Conservation (phyloP, 2,797 vertebrate genomes). For the Lateolabrax maculatus region DNA sequence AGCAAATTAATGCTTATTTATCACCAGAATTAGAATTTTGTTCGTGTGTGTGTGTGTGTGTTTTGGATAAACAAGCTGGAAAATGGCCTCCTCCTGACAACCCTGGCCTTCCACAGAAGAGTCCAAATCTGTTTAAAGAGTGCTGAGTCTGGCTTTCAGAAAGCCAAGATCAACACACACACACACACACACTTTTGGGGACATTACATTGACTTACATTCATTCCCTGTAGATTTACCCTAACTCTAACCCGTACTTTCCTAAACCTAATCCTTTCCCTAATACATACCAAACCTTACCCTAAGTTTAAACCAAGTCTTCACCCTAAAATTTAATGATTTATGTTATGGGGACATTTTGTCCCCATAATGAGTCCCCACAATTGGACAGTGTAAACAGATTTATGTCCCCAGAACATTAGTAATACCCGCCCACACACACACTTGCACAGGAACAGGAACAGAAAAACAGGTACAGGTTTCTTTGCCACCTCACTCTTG, state of each 20-base stretch:
- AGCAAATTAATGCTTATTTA: neutral
- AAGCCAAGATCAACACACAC: constrained; percentile 67
- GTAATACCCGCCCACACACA: too few species aligned
- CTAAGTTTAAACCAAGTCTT: too few species aligned
- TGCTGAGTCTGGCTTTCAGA: constrained; percentile 33
- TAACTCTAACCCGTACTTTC: too few species aligned
- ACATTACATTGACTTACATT: too few species aligned
- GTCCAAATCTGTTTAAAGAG: constrained; percentile 53
- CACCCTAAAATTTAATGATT: too few species aligned
- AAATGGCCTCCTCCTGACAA: constrained; percentile 54
- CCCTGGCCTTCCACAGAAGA: constrained; percentile 34
- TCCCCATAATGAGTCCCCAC: too few species aligned
- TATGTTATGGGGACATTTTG: too few species aligned
- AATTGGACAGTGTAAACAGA: too few species aligned
- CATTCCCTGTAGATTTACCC: too few species aligned
- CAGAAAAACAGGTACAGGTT: constrained; percentile 18
- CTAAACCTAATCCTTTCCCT: too few species aligned
- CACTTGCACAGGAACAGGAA: constrained; percentile 6
- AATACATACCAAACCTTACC: too few species aligned
- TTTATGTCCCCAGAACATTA: too few species aligned
- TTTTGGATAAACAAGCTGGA: constrained; percentile 67
- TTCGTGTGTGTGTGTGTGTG: constrained; percentile 18
- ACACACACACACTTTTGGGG: neutral
- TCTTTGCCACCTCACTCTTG: neutral
- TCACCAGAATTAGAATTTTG: neutral